Conservation (phyloP, 2,113 vertebrate genomes). For the Eptesicus fuscus region DNA sequence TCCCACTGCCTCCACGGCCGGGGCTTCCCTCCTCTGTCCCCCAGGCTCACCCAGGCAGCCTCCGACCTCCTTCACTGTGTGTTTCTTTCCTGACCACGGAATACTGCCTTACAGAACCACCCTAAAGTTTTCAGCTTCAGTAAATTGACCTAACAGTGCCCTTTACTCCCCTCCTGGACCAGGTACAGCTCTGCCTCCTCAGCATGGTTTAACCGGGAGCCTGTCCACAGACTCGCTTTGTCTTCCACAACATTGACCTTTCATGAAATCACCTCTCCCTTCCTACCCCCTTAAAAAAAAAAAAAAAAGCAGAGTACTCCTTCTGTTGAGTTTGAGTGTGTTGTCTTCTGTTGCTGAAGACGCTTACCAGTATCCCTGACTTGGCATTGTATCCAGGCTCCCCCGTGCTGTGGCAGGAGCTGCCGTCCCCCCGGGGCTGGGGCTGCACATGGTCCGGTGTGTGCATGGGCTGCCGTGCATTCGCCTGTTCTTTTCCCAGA, state of each 20-base stretch:
- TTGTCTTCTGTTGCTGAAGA: neutral
- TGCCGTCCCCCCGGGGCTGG: accelerated
- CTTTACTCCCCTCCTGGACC: too few species aligned
- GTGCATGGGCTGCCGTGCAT: accelerated
- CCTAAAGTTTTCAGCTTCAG: too few species aligned
- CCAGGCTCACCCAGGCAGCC: neutral
- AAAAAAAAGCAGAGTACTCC: neutral
- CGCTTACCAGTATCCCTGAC: neutral
- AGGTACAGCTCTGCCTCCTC: neutral
- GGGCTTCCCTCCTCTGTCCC: neutral
- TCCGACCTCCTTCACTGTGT: neutral
- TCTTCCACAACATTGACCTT: neutral
- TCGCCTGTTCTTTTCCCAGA: neutral
- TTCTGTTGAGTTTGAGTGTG: neutral
- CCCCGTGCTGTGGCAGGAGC: accelerated
- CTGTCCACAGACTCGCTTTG: neutral
- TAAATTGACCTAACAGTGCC: neutral
- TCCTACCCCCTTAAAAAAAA: accelerated
- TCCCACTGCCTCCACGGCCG: accelerated
- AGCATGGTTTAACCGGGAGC: neutral
- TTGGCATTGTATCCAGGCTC: accelerated
- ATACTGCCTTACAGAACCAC: neutral
- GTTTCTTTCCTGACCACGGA: neutral
- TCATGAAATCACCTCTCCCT: neutral
- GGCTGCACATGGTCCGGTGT: accelerated